These are phyloP conservation scores for Hylomyscus alleni DNA, from an alignment of 2,797 vertebrate genomes.

Conservation along the genomic window DNA sequence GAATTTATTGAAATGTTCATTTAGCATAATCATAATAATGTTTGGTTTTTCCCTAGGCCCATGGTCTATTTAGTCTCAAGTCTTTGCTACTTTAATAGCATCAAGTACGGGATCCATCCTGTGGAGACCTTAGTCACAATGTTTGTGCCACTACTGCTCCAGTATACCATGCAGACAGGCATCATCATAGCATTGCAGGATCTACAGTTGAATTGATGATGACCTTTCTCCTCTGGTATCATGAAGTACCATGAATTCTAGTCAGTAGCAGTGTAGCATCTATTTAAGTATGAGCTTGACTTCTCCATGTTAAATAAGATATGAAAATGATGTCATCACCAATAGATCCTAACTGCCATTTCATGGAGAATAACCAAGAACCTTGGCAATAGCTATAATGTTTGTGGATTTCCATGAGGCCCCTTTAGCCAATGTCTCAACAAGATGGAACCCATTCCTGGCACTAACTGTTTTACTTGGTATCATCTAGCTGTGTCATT, in stretches of 20 bases:
- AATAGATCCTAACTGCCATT: not conserved
- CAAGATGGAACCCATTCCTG: not conserved
- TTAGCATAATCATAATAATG: not conserved
- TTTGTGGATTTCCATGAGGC: not conserved
- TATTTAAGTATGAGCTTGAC: not conserved
- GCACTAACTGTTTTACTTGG: not conserved
- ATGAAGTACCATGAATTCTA: not conserved
- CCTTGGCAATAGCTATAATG: too few species aligned
- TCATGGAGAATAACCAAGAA: not conserved
- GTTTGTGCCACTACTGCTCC: not conserved
- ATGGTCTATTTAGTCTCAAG: not conserved
- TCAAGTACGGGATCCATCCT: not conserved
- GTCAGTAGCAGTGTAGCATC: not conserved
- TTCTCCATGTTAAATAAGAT: not conserved
- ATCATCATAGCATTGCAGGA: not conserved
- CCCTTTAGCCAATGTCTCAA: not conserved
- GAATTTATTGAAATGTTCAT: not conserved
- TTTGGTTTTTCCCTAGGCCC: not conserved
- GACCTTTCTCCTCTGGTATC: not conserved
- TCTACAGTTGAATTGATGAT: not conserved
- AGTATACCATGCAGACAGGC: not conserved
- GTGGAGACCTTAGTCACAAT: not conserved
- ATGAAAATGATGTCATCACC: not conserved
- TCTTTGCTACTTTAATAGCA: not conserved
- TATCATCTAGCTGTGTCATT: not conserved